phyloP scores from a whole-genome alignment of 1,140 invertebrate genomes.

The Eriocheir sinensis region DNA sequence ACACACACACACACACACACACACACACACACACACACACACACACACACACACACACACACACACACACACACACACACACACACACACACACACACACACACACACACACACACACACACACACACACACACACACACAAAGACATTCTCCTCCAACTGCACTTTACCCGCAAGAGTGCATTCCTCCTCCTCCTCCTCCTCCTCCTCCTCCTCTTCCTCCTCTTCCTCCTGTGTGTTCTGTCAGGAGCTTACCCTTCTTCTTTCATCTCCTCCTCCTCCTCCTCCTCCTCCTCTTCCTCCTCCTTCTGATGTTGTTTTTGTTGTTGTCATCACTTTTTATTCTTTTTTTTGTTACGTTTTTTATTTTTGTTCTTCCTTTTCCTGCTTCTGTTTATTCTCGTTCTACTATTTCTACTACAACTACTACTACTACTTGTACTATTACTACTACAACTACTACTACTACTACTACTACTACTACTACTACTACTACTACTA shows the following conservation, averaged over 20 bases:
- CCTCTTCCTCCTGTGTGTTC: neutral
- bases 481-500: no score
- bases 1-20: slow-evolving; percentile 50
- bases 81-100: slow-evolving; percentile 41
- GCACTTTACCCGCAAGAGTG: neutral
- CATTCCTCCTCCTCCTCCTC: no score
- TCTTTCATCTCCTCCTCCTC: neutral
- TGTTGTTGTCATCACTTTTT: no score
- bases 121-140: slow-evolving; percentile 37
- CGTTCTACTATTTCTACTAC: neutral
- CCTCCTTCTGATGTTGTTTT: neutral
- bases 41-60: slow-evolving; percentile 50
- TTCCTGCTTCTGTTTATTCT: no score
- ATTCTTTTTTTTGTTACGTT: no score
- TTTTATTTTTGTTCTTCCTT: no score
- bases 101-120: slow-evolving; percentile 38
- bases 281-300: no score
- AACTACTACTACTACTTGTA: neutral
- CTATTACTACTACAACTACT: slow-evolving; percentile 12
- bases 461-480: slow-evolving; percentile 22
- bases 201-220: neutral
- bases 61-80: slow-evolving; percentile 46
- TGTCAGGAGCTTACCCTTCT: neutral
- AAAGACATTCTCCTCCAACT: neutral
- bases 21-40: slow-evolving; percentile 44